phyloP scores from a whole-genome alignment of 1,140 invertebrate species.

The Sycophila sp. region DNA sequence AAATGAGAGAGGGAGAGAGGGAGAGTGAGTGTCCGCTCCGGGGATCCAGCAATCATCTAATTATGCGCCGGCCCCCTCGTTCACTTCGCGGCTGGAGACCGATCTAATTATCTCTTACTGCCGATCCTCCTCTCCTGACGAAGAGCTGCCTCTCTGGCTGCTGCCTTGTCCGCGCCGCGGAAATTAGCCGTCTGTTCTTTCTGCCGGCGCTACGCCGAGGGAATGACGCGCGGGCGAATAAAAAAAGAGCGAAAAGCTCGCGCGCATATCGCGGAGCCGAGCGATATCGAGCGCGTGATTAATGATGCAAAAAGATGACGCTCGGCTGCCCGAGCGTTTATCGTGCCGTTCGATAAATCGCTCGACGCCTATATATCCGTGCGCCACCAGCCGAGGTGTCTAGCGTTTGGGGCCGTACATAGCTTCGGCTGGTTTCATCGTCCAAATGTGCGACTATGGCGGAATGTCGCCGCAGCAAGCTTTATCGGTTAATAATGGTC shows the following conservation, averaged over 20 bases:
- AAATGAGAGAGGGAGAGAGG: not conserved
- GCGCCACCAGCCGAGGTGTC: no score
- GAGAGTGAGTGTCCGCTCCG: not conserved
- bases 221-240: not conserved
- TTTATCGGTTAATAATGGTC: no score
- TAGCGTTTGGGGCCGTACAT: no score
- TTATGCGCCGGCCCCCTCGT: slow-evolving; percentile 34
- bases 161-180: not conserved
- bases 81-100: slow-evolving; percentile 33
- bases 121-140: not conserved
- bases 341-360: slow-evolving; percentile 15
- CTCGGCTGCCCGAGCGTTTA: not conserved
- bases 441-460: no score
- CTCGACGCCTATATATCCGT: not conserved
- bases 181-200: not conserved
- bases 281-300: not conserved
- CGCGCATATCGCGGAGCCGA: not conserved
- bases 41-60: slow-evolving; percentile 37
- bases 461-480: no score
- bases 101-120: slow-evolving; percentile 35
- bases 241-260: no score
- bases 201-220: not conserved
- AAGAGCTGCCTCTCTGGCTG: not conserved
- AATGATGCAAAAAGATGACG: slow-evolving; percentile 17
- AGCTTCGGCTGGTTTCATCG: no score